phyloP scores from a whole-genome alignment of 2,888 invertebrate genomes.

The Hecatera dysodea region DNA sequence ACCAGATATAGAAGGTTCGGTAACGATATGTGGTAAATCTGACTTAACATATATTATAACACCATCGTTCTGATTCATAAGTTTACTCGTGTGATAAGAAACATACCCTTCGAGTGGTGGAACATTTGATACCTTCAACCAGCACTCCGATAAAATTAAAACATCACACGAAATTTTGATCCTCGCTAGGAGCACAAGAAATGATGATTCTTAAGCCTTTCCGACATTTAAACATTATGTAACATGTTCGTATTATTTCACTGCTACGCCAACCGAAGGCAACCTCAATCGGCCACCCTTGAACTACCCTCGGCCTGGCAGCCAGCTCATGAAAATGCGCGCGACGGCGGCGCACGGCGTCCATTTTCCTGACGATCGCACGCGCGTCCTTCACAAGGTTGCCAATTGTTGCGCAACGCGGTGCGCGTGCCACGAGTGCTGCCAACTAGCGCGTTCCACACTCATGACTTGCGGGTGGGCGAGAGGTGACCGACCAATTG shows the following conservation, averaged over 20 bases:
- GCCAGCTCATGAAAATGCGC: constrained; percentile 74
- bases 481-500: constrained; percentile 8
- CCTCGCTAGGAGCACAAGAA: too few relatives aligned
- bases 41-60: too few relatives aligned
- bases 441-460: constrained; percentile 20
- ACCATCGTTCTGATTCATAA: too few relatives aligned
- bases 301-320: constrained; percentile 66
- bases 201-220: neutral
- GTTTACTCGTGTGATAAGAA: too few relatives aligned
- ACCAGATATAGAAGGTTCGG: too few relatives aligned
- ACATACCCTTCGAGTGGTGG: too few relatives aligned
- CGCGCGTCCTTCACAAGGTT: constrained; percentile 87
- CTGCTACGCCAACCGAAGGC: constrained; percentile 4
- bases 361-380: constrained; percentile 78
- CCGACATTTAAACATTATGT: neutral
- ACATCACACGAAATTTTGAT: too few relatives aligned
- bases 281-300: constrained; percentile 60
- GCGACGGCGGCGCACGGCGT: constrained; percentile 60
- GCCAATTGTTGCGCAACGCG: constrained; percentile 79
- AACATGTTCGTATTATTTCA: constrained; percentile 23
- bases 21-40: too few relatives aligned
- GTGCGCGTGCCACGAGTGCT: constrained; percentile 33
- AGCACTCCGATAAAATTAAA: too few relatives aligned
- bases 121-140: too few relatives aligned
- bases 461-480: constrained; percentile 10